phyloP scores from a whole-genome alignment of 1,140 invertebrate species.

The Colletes gigas region DNA sequence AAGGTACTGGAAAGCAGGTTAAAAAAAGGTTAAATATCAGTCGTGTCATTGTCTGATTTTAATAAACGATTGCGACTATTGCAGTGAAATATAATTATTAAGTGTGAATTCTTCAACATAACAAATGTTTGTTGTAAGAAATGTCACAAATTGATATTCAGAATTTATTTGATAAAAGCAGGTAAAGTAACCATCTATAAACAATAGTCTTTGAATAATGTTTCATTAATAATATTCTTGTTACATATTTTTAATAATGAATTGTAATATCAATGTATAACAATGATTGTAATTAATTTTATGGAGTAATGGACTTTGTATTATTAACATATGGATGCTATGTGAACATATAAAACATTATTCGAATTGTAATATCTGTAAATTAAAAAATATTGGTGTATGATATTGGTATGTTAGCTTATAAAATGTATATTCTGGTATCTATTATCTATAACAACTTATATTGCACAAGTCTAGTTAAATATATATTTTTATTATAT shows the following conservation, averaged over 20 bases:
- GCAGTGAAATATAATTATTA: conserved; percentile 31
- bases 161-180: conserved; percentile 78
- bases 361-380: not conserved
- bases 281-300: conserved; percentile 5
- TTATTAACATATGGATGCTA: conserved; percentile 39
- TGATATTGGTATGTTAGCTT: not conserved
- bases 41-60: conserved; percentile 13
- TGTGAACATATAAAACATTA: not conserved
- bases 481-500: conserved; percentile 20
- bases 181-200: conserved; percentile 64
- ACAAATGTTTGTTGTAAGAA: conserved; percentile 78
- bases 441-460: conserved; percentile 1
- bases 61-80: conserved; percentile 23
- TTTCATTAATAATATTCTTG: not conserved
- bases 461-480: conserved; percentile 16
- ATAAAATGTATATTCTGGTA: not conserved
- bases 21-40: conserved; percentile 51
- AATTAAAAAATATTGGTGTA: not conserved
- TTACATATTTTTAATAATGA: conserved; percentile 4
- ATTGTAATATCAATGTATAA: not conserved
- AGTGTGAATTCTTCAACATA: conserved; percentile 55
- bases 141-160: conserved; percentile 80
- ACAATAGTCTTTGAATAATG: conserved; percentile 8
- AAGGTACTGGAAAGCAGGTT: conserved; percentile 59
- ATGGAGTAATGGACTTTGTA: conserved; percentile 1